Evolutionary conservation across 2,113 vertebrate genomes (phyloP), one percentile per base, ranked within the genome.

Genomic region (Pollimyrus isidori): DNA sequence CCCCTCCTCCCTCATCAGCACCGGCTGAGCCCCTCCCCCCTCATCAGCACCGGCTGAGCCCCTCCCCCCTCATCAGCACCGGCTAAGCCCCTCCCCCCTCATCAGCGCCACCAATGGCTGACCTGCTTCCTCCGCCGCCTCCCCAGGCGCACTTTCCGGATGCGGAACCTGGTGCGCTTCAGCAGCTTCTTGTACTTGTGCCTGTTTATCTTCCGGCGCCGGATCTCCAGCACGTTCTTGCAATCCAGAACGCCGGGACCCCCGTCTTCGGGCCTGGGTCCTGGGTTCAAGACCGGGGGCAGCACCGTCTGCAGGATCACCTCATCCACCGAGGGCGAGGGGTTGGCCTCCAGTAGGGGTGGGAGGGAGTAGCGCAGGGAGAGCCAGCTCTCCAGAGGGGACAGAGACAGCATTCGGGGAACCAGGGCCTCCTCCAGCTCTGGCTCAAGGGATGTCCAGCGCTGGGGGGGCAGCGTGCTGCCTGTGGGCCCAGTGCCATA

Each of bases 351-450:
- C 76, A 94, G 93, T 19, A 93, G 90, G 0, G 95, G 91, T 2
- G 97, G 97, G 0, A 97, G 93, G 30, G 95, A 94, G 92, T 97
- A 98, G 0, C 93, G 95, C 1, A 97, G 94, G 0, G 97, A 96
- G 65, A 99, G 96, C 97, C 98, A 98, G 94, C 97, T 98, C 93
- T 99, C 98, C 90, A 99, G 89, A 0, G 98, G 98, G 50, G 96
- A 97, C 90, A 98, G 93, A n/a, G 97, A 97, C 91, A 99, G 93
- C 92, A 96, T 99, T 58, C 98, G 96, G 3, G 98, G 98, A 3
- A 99, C 92, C 1, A 99, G 94, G 50, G 96, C 90, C 80, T 99
- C 97, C 3, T 99, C 98, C 87, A 99, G 94, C 13, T 98, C 97
- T 0, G 95, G 94, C 50, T 96, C 96, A 11, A 97, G 90, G 0